A percentile compares a stretch with the other conserved stretches of the same genome.
Conservation (phyloP, 2,113 vertebrate genomes). For the Alligator mississippiensis region DNA sequence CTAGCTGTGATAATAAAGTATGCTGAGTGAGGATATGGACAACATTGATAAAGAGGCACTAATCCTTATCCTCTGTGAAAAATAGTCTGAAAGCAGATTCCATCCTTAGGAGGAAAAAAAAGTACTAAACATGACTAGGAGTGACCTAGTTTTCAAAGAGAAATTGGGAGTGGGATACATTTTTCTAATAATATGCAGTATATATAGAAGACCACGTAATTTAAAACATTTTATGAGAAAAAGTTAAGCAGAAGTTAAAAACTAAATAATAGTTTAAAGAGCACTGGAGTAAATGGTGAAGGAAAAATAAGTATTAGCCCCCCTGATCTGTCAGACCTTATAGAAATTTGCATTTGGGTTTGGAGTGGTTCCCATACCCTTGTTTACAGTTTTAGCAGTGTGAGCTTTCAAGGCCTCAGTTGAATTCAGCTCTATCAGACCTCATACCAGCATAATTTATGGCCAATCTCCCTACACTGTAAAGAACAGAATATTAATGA, state of each 20-base stretch:
- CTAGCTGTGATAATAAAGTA: constrained; percentile 54
- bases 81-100: constrained; percentile 51
- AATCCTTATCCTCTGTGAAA: constrained; percentile 59
- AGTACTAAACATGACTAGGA: constrained; percentile 10
- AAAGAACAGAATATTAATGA: constrained; percentile 66
- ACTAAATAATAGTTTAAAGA: neutral
- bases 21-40: constrained; percentile 21
- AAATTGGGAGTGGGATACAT: constrained; percentile 1
- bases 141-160: constrained; percentile 56
- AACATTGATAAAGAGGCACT: constrained; percentile 60
- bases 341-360: constrained; percentile 5
- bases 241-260: constrained; percentile 22
- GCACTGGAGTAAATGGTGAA: neutral
- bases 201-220: neutral
- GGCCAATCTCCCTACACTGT: neutral
- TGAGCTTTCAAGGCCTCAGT: constrained; percentile 21
- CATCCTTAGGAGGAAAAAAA: constrained; percentile 20
- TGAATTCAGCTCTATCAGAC: constrained; percentile 49
- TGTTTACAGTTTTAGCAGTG: constrained; percentile 37
- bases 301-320: constrained; percentile 31
- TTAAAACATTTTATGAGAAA: constrained; percentile 32
- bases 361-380: constrained; percentile 28
- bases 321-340: neutral
- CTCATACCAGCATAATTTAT: constrained; percentile 57
- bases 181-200: constrained; percentile 38